Conservation (phyloP, 2,113 vertebrate genomes). For the Lycaon pictus region DNA sequence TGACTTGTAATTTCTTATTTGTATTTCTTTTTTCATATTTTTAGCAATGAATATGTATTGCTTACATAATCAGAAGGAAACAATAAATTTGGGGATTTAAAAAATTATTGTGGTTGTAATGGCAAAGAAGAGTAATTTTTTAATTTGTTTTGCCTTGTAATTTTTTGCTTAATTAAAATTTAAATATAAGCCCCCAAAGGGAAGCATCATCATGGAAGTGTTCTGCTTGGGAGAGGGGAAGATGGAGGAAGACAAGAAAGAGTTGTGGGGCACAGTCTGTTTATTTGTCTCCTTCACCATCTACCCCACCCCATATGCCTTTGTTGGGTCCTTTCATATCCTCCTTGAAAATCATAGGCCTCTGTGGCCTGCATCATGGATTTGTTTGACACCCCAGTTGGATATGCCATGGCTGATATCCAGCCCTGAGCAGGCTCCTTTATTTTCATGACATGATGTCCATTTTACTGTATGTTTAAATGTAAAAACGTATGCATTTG, state of each 20-base stretch:
- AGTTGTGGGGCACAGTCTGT: too few relatives aligned
- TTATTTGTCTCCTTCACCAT: background rate
- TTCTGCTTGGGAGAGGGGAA: background rate
- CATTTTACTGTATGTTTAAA: background rate
- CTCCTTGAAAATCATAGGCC: background rate
- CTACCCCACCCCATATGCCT: too few relatives aligned
- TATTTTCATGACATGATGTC: background rate
- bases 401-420: background rate
- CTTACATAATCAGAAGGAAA: slow-evolving; percentile 21
- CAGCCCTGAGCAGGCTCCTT: background rate
- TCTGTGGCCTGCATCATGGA: background rate
- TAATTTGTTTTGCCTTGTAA: background rate
- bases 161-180: slow-evolving; percentile 28
- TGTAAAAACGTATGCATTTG: background rate
- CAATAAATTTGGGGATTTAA: background rate
- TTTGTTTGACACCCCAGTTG: too few relatives aligned
- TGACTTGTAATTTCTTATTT: slow-evolving; percentile 29
- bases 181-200: background rate
- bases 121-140: background rate
- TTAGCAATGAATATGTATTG: background rate
- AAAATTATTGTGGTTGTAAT: background rate
- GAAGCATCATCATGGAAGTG: background rate
- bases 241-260: background rate
- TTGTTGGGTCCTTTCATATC: background rate
- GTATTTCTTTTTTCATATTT: background rate